phyloP scores from a whole-genome alignment of 2,888 invertebrate species.

The Molanna angustata region DNA sequence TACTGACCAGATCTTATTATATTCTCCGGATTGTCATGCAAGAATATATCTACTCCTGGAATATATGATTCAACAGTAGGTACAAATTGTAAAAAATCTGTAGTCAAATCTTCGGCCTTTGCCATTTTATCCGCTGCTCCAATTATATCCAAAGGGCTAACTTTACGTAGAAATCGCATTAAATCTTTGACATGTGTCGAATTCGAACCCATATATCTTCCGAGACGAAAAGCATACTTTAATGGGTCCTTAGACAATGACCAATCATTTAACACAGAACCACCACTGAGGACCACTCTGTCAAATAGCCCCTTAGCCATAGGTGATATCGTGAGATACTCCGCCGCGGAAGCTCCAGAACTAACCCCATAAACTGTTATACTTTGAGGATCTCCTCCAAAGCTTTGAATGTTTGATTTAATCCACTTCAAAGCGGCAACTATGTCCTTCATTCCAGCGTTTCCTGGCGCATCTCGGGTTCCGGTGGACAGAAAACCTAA shows the following conservation, averaged over 20 bases:
- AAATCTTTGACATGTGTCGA: constrained; percentile 40
- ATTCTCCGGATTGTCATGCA: constrained; percentile 44
- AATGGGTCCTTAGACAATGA: constrained; percentile 40
- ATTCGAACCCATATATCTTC: constrained; percentile 47
- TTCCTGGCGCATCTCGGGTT: constrained; percentile 45
- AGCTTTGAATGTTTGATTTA: constrained; percentile 41
- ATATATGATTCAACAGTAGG: constrained; percentile 47
- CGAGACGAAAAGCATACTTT: constrained; percentile 42
- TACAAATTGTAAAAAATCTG: constrained; percentile 36
- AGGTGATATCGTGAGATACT: constrained; percentile 43
- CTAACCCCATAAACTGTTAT: constrained; percentile 50
- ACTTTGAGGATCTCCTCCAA: constrained; percentile 47
- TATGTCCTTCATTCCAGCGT: constrained; percentile 48
- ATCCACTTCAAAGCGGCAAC: constrained; percentile 49
- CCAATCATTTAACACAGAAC: constrained; percentile 41
- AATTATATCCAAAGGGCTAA: constrained; percentile 41
- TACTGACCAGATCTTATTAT: constrained; percentile 35
- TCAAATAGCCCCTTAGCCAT: constrained; percentile 43
- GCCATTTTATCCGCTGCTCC: constrained; percentile 39
- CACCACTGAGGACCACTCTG: constrained; percentile 46
- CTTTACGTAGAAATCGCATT: constrained; percentile 39
- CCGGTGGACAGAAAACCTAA: constrained; percentile 50
- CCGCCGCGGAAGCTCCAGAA: constrained; percentile 44
- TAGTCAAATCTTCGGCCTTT: constrained; percentile 40
- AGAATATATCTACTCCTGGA: constrained; percentile 41